Base-by-base conservation (phyloP, 2,113 vertebrate genomes). In the Oryzias curvinotus region DNA sequence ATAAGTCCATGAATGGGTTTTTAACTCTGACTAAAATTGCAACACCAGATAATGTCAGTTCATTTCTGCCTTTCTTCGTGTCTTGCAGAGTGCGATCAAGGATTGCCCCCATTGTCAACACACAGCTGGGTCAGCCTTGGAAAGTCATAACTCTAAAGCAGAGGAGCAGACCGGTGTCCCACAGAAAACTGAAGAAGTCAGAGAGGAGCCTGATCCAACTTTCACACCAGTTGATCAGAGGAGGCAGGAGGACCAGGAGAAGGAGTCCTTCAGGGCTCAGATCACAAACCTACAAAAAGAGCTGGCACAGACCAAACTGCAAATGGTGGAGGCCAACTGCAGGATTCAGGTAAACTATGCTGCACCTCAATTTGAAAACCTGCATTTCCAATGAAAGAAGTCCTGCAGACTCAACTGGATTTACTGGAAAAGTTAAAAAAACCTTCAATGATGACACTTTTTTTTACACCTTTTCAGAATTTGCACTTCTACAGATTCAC, bases 301-400 rank as follows among this genome's bases (percentile, higher is more conserved):
- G 52, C 71, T 98, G 78, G 96, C 92, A 36, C 94, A 95, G 77
- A 95, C 95, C 75, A 98, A 98, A 78, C 90, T 98, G 60, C 95
- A 95, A 84, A 91, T 97, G 66, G 96, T 98, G 85, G 95, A 98
- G 83, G 93, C 96, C 77, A 94, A 95, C 70, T 97, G 95, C 83
- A 96, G 92, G 86, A 97, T 98, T 68, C 96, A 98, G 95, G 96
- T 96, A 19, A 81, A 57, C 28, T n/a, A 14, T 57, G 55, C 45
- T 5, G 3, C 49, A 54, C 14, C 36, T 8, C 6, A 5, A 25
- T 49, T 50, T 25, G 21, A n/a, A 13, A 47, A 21, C 36, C 8
- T 36, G 36, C 36, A 10, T 12, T 12, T 36, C 10, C 10, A 36
- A 12, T 36, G 36, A 36, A 36, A 36, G 36, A 36, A 36, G 36